Evolutionary conservation across 2,113 vertebrate genomes (phyloP).

Genomic region (Tringa solitaria): DNA sequence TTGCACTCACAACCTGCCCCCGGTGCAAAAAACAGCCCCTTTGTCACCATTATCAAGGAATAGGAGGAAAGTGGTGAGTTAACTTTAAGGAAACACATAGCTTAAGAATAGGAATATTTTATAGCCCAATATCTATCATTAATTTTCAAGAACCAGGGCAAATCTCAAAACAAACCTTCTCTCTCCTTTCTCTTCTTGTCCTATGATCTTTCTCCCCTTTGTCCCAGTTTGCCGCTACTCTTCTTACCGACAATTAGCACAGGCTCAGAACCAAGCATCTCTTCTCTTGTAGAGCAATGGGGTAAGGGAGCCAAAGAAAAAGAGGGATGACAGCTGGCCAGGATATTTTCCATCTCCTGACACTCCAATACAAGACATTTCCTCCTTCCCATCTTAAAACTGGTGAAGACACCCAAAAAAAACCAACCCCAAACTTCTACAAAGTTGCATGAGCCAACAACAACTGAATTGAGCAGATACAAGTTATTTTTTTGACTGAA

Average conservation of each 20-base stretch:
- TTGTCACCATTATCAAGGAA: background rate
- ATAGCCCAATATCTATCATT: background rate
- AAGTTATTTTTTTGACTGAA: background rate
- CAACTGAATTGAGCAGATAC: background rate
- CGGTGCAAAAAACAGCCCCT: background rate
- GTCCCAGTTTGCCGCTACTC: background rate
- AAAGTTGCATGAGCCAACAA: background rate
- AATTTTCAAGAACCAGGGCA: background rate
- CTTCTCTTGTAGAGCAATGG: background rate
- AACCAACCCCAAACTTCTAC: background rate
- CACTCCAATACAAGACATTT: background rate
- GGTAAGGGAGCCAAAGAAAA: background rate
- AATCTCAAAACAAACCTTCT: background rate
- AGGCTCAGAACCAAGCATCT: background rate
- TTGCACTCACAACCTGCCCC: background rate
- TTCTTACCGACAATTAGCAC: background rate
- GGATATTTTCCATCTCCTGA: background rate
- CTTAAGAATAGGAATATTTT: background rate
- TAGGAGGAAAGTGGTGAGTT: rapidly evolving
- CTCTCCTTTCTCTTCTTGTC: background rate
- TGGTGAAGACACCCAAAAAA: background rate
- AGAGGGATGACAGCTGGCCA: background rate
- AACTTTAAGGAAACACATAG: background rate
- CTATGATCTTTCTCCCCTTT: background rate
- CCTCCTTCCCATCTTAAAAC: background rate